These are phyloP conservation scores for Strigamia transsilvanica DNA, from an alignment of 2,888 invertebrate species.

Conservation along the genomic window DNA sequence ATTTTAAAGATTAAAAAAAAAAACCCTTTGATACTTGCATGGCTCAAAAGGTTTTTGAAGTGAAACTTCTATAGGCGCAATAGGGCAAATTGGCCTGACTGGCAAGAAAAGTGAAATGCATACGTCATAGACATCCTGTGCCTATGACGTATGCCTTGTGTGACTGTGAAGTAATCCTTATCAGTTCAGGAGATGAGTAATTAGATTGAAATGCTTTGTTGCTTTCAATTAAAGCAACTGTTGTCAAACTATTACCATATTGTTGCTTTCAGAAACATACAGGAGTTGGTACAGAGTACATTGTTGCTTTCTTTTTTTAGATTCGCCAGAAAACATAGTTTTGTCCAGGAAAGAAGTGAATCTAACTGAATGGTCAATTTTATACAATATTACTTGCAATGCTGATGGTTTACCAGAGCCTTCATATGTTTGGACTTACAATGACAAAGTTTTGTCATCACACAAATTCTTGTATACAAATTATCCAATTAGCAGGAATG, in stretches of 20 bases:
- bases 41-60: no score
- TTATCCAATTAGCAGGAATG: conserved; percentile 73
- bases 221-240: neutral
- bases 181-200: no score
- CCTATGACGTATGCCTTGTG: no score
- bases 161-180: no score
- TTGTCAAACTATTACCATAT: no score
- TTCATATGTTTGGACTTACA: conserved; percentile 76
- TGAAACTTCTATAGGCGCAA: no score
- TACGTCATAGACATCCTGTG: no score
- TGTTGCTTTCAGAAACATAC: neutral
- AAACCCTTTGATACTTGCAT: no score
- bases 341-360: conserved; percentile 68
- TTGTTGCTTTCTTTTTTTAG: conserved; percentile 64
- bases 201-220: no score
- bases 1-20: no score
- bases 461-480: conserved; percentile 69
- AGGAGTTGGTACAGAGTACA: neutral
- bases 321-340: conserved; percentile 84
- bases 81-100: no score
- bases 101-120: no score
- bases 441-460: conserved; percentile 66
- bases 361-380: conserved; percentile 60
- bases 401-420: conserved; percentile 67
- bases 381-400: conserved; percentile 57